A percentile compares a stretch with the other conserved stretches of the same genome.
These are phyloP conservation scores for Pseudochaenichthys georgianus DNA, from an alignment of 2,797 vertebrate genomes.

Conservation along the genomic window DNA sequence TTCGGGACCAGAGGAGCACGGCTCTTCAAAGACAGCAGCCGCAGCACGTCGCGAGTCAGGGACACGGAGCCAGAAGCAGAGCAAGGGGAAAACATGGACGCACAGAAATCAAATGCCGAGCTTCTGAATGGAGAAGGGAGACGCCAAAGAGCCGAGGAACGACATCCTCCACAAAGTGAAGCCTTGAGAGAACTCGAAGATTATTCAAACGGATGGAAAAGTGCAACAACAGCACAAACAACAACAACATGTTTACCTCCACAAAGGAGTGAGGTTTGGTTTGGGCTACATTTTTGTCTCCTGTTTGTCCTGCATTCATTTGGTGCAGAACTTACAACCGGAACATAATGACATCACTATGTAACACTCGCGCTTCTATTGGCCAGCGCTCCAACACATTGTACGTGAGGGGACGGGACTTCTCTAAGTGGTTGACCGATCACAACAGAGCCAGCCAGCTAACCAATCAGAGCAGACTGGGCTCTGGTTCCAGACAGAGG, in stretches of 20 bases:
- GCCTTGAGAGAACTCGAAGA: slow-evolving; percentile 12
- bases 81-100: slow-evolving; percentile 19
- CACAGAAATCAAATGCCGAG: slow-evolving; percentile 29
- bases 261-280: neutral
- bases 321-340: too few relatives aligned
- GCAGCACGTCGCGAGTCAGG: slow-evolving; percentile 45
- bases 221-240: neutral
- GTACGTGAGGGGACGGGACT: too few relatives aligned
- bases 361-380: too few relatives aligned
- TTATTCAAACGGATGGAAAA: slow-evolving; percentile 7
- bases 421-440: too few relatives aligned
- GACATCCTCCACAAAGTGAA: slow-evolving; percentile 13
- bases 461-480: too few relatives aligned
- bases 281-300: neutral
- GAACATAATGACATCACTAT: too few relatives aligned
- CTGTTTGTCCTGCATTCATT: too few relatives aligned
- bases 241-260: neutral
- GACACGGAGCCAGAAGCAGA: slow-evolving; percentile 55
- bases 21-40: slow-evolving; percentile 61
- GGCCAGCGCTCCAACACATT: too few relatives aligned
- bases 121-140: slow-evolving; percentile 28
- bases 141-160: slow-evolving; percentile 21
- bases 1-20: slow-evolving; percentile 47
- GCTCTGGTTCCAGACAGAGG: too few relatives aligned
- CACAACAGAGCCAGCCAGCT: too few relatives aligned